Evolutionary conservation across 1,140 invertebrate species (phyloP).

Genomic region (Megathymus violae): DNA sequence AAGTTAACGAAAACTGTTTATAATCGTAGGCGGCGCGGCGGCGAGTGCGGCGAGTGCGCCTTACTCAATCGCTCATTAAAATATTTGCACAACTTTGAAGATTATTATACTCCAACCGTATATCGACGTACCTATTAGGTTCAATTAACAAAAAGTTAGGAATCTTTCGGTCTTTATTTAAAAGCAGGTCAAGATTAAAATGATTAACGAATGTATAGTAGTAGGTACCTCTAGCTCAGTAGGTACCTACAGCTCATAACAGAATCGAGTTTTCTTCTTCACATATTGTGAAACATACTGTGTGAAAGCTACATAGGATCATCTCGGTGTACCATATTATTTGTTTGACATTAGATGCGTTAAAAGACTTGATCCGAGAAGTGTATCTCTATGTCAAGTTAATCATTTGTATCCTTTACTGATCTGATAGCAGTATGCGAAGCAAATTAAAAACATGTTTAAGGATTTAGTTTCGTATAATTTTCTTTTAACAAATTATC

Average conservation of each 20-base stretch:
- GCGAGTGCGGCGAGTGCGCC: constrained; percentile 48
- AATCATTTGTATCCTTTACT: no score
- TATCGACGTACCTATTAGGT: constrained; percentile 33
- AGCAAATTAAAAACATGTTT: constrained; percentile 66
- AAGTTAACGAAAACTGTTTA: constrained; percentile 56
- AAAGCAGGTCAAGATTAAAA: constrained; percentile 76
- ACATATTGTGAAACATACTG: background rate
- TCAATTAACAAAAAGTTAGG: constrained; percentile 47
- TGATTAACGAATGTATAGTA: constrained; percentile 59
- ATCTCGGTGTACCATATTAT: no score
- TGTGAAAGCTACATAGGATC: background rate
- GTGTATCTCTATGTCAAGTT: no score
- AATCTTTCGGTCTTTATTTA: constrained; percentile 54
- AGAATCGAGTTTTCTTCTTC: background rate
- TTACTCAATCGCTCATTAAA: constrained; percentile 48
- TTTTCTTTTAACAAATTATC: constrained; percentile 84
- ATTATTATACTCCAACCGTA: constrained; percentile 41
- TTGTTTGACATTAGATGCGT: no score
- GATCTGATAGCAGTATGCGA: background rate
- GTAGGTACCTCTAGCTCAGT: background rate
- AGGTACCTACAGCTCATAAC: background rate
- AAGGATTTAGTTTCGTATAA: constrained; percentile 84
- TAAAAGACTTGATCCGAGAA: no score
- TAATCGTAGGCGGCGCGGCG: constrained; percentile 45
- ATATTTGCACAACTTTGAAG: constrained; percentile 61